phyloP scores from a whole-genome alignment of 2,113 vertebrate species.

The Sinocyclocheilus anophthalmus region DNA sequence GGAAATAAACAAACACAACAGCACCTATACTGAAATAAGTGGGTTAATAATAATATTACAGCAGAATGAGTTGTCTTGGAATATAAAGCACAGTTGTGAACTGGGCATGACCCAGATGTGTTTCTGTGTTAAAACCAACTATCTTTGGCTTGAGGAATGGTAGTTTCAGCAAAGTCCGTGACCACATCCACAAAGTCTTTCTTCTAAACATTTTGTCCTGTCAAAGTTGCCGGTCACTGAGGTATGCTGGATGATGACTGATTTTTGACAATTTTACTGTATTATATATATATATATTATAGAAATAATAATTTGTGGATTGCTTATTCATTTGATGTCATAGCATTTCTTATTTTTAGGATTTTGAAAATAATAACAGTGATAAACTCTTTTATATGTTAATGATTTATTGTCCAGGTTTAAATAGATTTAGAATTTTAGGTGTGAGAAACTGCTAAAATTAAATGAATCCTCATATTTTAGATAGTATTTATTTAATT shows the following conservation, averaged over 20 bases:
- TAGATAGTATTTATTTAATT: not conserved
- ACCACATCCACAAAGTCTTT: constrained; percentile 9
- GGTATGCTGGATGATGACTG: not conserved
- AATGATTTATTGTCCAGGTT: not conserved
- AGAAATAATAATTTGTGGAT: not conserved
- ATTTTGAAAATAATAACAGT: not conserved
- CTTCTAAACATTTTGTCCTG: constrained; percentile 3
- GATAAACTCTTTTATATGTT: not conserved
- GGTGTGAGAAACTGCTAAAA: no score
- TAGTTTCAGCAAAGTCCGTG: not conserved
- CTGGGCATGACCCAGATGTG: constrained; percentile 58
- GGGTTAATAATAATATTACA: constrained; percentile 52
- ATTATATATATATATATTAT: no score
- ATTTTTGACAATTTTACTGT: not conserved
- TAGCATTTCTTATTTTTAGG: not conserved
- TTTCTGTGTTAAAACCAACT: constrained; percentile 43
- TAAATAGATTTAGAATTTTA: not conserved
- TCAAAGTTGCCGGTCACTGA: not conserved
- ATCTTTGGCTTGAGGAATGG: constrained; percentile 5
- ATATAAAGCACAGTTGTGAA: constrained; percentile 63
- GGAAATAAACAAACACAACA: constrained; percentile 63
- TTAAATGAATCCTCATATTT: not conserved
- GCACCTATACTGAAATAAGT: constrained; percentile 59
- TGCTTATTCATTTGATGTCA: not conserved
- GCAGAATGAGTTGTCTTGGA: constrained; percentile 52